phyloP scores from a whole-genome alignment of 2,797 vertebrate species.

The Macrochelys suwanniensis region DNA sequence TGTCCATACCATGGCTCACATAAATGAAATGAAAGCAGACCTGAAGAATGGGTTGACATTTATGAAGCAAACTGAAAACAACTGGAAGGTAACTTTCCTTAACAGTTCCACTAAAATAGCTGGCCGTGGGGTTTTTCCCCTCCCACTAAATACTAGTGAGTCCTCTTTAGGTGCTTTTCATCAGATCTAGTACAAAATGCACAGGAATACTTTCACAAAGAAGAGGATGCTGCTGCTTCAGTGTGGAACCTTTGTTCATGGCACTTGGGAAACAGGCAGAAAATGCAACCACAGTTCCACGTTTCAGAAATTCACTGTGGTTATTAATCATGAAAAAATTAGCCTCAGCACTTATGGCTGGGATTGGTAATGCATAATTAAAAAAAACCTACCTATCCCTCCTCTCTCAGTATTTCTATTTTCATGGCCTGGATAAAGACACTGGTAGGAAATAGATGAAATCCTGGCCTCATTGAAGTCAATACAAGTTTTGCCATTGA shows the following conservation, averaged over 20 bases:
- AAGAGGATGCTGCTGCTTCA: neutral
- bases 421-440: neutral
- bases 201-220: neutral
- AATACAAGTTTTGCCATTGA: neutral
- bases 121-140: neutral
- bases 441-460: neutral
- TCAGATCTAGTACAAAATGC: neutral
- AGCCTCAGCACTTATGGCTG: neutral
- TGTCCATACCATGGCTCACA: conserved; percentile 91
- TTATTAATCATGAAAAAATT: neutral
- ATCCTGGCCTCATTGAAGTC: neutral
- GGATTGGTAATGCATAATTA: neutral
- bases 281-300: neutral
- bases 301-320: neutral
- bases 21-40: conserved; percentile 93
- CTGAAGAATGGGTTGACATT: conserved; percentile 89
- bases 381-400: neutral
- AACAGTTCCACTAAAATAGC: neutral
- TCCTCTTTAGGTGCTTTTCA: neutral
- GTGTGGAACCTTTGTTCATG: neutral
- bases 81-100: conserved; percentile 89
- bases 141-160: neutral
- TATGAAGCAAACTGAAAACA: conserved; percentile 87
- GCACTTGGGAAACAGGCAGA: neutral
- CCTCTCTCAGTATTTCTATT: neutral